Evolutionary conservation across 2,888 invertebrate genomes (phyloP), one percentile per base, ranked within the genome.

Genomic region (Galerucella calmariensis): DNA sequence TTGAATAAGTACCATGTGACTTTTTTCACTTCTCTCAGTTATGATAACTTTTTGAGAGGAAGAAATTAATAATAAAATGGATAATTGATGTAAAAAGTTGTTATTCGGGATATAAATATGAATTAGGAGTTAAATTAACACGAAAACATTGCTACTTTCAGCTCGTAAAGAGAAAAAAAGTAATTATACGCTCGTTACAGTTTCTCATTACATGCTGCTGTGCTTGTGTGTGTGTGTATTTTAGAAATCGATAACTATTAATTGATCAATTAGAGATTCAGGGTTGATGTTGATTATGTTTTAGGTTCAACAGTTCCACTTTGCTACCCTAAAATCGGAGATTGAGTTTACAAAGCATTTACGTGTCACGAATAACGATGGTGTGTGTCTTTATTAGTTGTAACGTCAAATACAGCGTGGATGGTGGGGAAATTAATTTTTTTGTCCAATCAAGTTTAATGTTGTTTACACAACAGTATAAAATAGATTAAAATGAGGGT

Each of bases 201-300:
- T 35, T 62, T 62, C 62, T 62, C 35, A 62, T 62, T 62, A 35
- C 16, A 35, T n/a, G 41, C 35, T 41, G 35, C n/a, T 41, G 14
- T 62, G 62, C 41, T n/a, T n/a, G n/a, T n/a, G n/a, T 27, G 35
- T 62, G 10, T 62, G 62, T 62, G 9, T 4, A 12, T 62, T 62
- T 35, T 35, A 62, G 62, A 62, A 62, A 62, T 62, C 62, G 62
- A 62, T 62, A 16, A 62, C 41, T 62, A 62, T 62, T 62, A 62
- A 62, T 62, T 67, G 51, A 67, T 46, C 51, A 27, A 48, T 51
- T 53, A 67, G 66, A 20, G 27, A 67, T 67, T 51, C 27, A 27
- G 51, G 66, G 48, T 48, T 24, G 66, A 67, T 67, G 51, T 51
- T 67, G 53, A 67, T 67, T 67, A 67, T 12, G 48, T 67, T 67